Base-by-base conservation (phyloP, 1,140 invertebrate genomes). In the Oreohelix idahoensis region DNA sequence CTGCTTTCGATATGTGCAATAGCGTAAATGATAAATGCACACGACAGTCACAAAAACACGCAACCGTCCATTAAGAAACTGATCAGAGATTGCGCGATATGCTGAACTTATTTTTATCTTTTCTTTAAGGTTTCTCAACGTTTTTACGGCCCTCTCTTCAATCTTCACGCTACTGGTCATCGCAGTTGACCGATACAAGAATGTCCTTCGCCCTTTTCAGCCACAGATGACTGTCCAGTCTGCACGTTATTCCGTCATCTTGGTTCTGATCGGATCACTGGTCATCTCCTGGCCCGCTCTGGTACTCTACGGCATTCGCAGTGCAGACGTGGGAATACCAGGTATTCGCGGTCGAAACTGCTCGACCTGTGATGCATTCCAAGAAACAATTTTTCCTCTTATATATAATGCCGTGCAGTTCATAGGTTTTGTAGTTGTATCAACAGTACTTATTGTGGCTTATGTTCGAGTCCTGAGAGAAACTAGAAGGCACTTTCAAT, bases 181-280 rank as follows among this genome's bases (percentile, higher is more conserved):
- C 38, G 81, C 81, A 23, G 73, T 76, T 15, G 81, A 83, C 53
- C 63, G 81, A 17, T 85, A 80, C 77, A 51, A 42, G 38, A 83
- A 83, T 42, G 74, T 85, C 11, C 80, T 81, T 49, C 70, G 51
- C 11, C 84, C 84, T 1, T 77, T 85, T 38, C 79, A 78, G 23
- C 45, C n/a, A 17, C 82, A 83, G 39, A 69, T 83, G 29, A 45
- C 26, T 17, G 17, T 75, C 20, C 73, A 49, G 15, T 49, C 66
- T 29, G 49, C 53, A 10, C 39, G 49, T 13, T 20, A 63, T 15
- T 70, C 69, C 8, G n/a, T 79, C 29, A 36, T 82, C 8, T 42
- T 36, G 20, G 35, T 79, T 32, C 39, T 71, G 10, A 29, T 32
- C 11, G 26, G 5, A 1, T 36, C 75, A 8, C 29, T 69, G 32